Evolutionary conservation across 2,888 invertebrate genomes (phyloP).

Genomic region (Agapostemon virescens): DNA sequence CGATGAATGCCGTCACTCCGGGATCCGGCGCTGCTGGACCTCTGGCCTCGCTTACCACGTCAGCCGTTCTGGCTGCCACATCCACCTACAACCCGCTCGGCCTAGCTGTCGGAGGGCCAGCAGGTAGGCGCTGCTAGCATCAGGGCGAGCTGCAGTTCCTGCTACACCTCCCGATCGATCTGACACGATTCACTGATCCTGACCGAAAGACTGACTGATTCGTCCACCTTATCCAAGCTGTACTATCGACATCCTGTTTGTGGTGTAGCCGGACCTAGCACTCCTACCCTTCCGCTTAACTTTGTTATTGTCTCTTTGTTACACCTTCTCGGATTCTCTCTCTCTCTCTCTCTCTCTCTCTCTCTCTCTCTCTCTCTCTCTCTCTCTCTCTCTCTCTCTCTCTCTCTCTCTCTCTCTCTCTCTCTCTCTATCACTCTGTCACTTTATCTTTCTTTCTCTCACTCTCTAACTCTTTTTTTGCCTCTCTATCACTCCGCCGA

Average conservation of each 20-base stretch:
- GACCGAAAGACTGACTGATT: conserved; percentile 52
- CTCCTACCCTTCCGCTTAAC: conserved; percentile 70
- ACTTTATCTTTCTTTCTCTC: neutral
- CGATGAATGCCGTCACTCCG: conserved; percentile 84
- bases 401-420: neutral
- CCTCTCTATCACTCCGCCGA: conserved; percentile 21
- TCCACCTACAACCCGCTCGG: conserved; percentile 93
- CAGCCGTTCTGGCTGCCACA: conserved; percentile 79
- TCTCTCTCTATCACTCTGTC: neutral
- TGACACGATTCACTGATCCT: conserved; percentile 59
- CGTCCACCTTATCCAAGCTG: conserved; percentile 55
- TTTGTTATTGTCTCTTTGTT: conserved; percentile 65
- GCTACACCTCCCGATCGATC: conserved; percentile 76
- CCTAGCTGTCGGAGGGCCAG: conserved; percentile 89
- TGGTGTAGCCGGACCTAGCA: conserved; percentile 80
- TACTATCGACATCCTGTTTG: conserved; percentile 69
- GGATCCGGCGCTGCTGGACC: conserved; percentile 78
- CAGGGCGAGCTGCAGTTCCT: conserved; percentile 80
- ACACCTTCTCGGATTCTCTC: conserved; percentile 49
- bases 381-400: neutral
- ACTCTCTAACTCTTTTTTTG: neutral
- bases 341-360: conserved; percentile 27
- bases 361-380: neutral
- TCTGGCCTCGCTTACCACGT: conserved; percentile 78
- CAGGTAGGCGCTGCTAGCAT: conserved; percentile 85